Evolutionary conservation across 1,140 invertebrate genomes (phyloP).

Genomic region (Trissolcus basalis): DNA sequence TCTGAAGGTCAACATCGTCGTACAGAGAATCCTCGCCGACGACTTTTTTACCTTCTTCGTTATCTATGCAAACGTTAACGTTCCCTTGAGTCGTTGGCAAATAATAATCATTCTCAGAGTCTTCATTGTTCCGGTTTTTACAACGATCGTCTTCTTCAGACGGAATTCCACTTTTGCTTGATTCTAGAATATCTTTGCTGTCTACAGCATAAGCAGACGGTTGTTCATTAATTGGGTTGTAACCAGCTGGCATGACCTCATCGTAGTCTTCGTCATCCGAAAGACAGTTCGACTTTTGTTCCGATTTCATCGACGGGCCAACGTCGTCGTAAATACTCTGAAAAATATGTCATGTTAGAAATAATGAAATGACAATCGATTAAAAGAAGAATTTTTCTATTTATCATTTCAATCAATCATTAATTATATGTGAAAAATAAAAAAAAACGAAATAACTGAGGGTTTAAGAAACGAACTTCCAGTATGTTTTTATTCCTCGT

Average conservation of each 20-base stretch:
- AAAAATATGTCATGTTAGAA: too few relatives aligned
- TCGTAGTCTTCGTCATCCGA: conserved; percentile 65
- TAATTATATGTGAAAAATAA: too few relatives aligned
- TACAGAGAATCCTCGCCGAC: conserved; percentile 62
- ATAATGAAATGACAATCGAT: too few relatives aligned
- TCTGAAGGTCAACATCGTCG: conserved; percentile 67
- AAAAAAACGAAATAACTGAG: too few relatives aligned
- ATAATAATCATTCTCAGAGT: background rate
- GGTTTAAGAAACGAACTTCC: too few relatives aligned
- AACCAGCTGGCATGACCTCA: conserved; percentile 59
- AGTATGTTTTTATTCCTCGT: too few relatives aligned
- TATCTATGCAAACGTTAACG: background rate
- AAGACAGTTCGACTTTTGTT: conserved; percentile 5
- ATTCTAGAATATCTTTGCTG: background rate
- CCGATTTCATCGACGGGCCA: conserved; percentile 28
- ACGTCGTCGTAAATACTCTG: conserved; percentile 66
- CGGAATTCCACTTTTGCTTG: conserved; percentile 10
- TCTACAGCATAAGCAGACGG: conserved; percentile 14
- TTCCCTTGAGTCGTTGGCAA: conserved; percentile 1
- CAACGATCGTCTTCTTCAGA: conserved; percentile 4
- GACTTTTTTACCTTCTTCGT: background rate
- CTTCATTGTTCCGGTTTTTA: conserved; percentile 6
- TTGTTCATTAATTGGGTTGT: conserved; percentile 6
- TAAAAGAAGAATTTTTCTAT: too few relatives aligned
- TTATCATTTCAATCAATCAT: too few relatives aligned